Evolutionary conservation across 2,113 vertebrate genomes (phyloP).

Genomic region (Balaeniceps rex): DNA sequence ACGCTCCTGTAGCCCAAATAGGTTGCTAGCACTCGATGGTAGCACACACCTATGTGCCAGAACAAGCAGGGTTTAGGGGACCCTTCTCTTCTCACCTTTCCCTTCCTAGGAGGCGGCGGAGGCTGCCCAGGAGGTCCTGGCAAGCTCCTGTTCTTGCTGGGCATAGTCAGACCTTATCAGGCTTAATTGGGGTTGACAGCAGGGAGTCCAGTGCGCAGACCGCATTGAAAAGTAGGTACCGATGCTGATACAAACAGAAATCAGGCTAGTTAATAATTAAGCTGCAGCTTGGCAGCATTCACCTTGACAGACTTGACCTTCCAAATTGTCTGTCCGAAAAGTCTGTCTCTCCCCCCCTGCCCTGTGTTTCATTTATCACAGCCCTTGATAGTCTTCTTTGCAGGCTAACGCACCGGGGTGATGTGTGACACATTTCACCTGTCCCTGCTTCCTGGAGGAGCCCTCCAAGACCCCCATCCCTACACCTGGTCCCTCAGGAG

Average conservation of each 20-base stretch:
- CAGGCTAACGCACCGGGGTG: fast-evolving
- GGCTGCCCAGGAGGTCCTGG: not conserved
- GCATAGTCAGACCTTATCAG: constrained; percentile 50
- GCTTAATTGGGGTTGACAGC: constrained; percentile 52
- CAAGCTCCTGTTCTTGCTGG: not conserved
- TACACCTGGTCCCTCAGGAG: not conserved
- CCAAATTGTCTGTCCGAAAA: constrained; percentile 36
- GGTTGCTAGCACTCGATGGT: not conserved
- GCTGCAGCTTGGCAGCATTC: constrained; percentile 37
- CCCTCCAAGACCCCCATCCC: not conserved
- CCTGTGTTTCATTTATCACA: not conserved
- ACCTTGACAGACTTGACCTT: constrained; percentile 59
- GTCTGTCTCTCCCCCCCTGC: not conserved
- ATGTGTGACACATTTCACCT: not conserved
- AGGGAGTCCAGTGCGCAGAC: constrained; percentile 35
- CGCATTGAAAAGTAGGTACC: not conserved
- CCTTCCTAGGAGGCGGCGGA: not conserved
- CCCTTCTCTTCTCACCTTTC: not conserved
- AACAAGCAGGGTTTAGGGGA: not conserved
- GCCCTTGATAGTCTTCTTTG: not conserved
- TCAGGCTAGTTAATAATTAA: constrained; percentile 65
- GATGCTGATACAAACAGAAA: constrained; percentile 59
- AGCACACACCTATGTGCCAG: not conserved
- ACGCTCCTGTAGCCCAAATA: not conserved
- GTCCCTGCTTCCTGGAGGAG: not conserved